A percentile compares a stretch with the other conserved stretches of the same genome.
Evolutionary conservation across 2,888 invertebrate species (phyloP).

Genomic region (Hydroisotoma schaefferi): DNA sequence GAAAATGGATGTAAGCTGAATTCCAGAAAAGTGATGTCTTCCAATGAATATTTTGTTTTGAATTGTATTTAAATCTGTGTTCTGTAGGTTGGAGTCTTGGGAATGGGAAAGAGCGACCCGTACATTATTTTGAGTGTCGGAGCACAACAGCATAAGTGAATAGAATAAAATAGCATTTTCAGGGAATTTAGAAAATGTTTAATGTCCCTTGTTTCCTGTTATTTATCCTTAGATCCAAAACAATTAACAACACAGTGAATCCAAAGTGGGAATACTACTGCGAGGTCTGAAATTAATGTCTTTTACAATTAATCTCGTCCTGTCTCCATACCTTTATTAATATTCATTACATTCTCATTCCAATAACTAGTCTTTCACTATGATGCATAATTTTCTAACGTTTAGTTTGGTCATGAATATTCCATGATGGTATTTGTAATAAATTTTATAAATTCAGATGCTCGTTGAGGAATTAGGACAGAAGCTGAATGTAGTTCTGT

Average conservation of each 20-base stretch:
- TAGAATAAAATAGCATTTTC: no score
- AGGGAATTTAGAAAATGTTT: no score
- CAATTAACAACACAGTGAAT: conserved; percentile 87
- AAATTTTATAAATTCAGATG: conserved; percentile 39
- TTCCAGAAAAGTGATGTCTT: not conserved
- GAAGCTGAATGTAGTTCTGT: conserved; percentile 69
- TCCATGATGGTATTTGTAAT: not conserved
- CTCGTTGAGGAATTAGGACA: conserved; percentile 60
- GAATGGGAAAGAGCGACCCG: conserved; percentile 96
- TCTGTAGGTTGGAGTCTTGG: conserved; percentile 67
- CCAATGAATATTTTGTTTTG: not conserved
- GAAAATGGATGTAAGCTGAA: conserved; percentile 73
- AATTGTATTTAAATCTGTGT: not conserved
- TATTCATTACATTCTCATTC: no score
- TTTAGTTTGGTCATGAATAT: not conserved
- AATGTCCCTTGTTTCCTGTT: no score
- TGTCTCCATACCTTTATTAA: not conserved
- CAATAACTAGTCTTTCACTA: no score
- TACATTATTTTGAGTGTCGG: conserved; percentile 89
- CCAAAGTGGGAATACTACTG: conserved; percentile 98
- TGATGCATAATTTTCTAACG: no score
- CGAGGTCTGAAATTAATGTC: conserved; percentile 67
- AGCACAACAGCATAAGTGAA: conserved; percentile 88
- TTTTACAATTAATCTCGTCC: not conserved
- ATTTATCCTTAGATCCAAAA: conserved; percentile 87